Evolutionary conservation across 2,113 vertebrate genomes (phyloP), one percentile per base, ranked within the genome.

Genomic region (Taurulus bubalis): DNA sequence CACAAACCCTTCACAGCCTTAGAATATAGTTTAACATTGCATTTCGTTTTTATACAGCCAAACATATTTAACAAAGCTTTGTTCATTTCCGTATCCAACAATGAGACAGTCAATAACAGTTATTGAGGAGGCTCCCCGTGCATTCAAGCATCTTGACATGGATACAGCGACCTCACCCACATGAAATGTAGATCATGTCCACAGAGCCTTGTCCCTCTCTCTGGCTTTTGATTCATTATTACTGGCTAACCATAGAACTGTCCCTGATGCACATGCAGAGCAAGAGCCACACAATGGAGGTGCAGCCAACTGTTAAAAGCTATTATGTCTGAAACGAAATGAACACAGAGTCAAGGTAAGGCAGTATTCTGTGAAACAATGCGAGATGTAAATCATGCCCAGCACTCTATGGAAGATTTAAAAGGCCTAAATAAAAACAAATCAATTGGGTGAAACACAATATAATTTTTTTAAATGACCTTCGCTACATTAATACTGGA

Each of bases 251-350:
- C 75, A 60, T 77, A 72, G 64, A 80, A 74, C 67, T 79, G 76
- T 87, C 82, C 83, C 86, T 69, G 82, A 86, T 85, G 85, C 79
- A 77, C 68, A 75, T 80, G 77, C 83, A 82, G 80, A 91, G 89
- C 85, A 92, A 77, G 85, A 90, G 78, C 34, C 20, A 6, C 85
- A 91, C 90, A 92, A 86, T 82, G 73, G 77, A 88, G 70, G 81
- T 62, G 86, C 85, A 91, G 59, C 73, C 75, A 88, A 90, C 84
- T 83, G 73, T 86, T 79, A 80, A 80, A 91, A 84, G 85, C 88
- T 85, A 83, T 94, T 91, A 91, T 90, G 84, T 89, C 79, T 77
- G 84, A 82, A 90, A 87, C 78, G 68, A 89, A 89, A 78, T 82
- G 63, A 86, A 75, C 71, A 86, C 45, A 3, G 30, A 91, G 83